phyloP scores from a whole-genome alignment of 2,113 vertebrate species.

The Emydura subglobosa region DNA sequence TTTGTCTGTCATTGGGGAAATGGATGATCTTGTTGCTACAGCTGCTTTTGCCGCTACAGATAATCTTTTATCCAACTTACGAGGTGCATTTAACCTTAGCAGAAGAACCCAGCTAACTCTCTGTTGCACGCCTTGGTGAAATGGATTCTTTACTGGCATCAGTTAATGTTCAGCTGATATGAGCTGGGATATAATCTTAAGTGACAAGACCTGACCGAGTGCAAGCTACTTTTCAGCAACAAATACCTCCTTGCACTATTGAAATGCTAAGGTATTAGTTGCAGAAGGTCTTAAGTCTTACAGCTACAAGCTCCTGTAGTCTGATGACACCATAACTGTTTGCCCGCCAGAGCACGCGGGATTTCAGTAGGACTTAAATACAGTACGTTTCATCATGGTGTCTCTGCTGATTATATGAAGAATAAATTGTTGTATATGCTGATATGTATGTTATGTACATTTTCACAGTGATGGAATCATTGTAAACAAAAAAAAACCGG shows the following conservation, averaged over 20 bases:
- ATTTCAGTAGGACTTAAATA: conserved; percentile 64
- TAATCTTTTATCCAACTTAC: conserved; percentile 67
- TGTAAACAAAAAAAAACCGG: conserved; percentile 75
- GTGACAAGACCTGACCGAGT: conserved; percentile 53
- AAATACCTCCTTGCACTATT: conserved; percentile 37
- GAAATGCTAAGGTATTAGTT: conserved; percentile 55
- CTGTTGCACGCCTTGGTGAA: conserved; percentile 42
- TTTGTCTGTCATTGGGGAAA: conserved; percentile 80
- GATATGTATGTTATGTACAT: conserved; percentile 86
- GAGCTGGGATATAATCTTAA: conserved; percentile 49
- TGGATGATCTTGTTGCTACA: conserved; percentile 70
- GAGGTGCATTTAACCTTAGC: conserved; percentile 55
- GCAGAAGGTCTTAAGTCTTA: conserved; percentile 25
- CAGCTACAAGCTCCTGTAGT: conserved; percentile 4
- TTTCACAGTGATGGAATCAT: conserved; percentile 86
- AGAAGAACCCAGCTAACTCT: conserved; percentile 60
- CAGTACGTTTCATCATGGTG: conserved; percentile 76
- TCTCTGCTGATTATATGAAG: conserved; percentile 80
- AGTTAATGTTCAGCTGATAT: conserved; percentile 76
- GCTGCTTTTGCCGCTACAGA: conserved; percentile 72
- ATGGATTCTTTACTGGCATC: conserved; percentile 27
- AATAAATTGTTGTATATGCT: conserved; percentile 85
- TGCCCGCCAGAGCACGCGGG: conserved; percentile 62
- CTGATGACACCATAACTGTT: conserved; percentile 54
- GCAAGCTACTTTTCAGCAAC: conserved; percentile 63